Evolutionary conservation across 2,888 invertebrate species (phyloP), one percentile per base, ranked within the genome.

Genomic region (Nasonia oneida): DNA sequence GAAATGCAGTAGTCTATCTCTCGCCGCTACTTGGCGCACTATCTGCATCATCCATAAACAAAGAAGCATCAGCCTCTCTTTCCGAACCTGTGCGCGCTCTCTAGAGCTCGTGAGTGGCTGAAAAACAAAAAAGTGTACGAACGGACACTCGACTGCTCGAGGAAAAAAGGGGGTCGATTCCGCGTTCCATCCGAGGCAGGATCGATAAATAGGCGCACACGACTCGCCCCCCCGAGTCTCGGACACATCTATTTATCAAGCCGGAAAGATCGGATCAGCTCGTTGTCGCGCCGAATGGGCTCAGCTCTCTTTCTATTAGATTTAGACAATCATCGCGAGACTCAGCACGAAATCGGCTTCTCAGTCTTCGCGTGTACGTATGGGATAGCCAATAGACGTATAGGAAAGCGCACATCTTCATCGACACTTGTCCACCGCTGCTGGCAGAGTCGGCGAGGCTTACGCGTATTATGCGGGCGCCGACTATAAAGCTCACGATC

Each of bases 271-370:
- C 78, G 73, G 78, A 64, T 78, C 83, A 64, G 33, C n/a, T 67
- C 67, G 33, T 67, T 67, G 61, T 74, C 73, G 64, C 53, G 12
- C 37, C 47, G 39, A 23, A 1, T 23, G 23, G 29, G 67, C 53
- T 3, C 29, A 5, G 8, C 57, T 61, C 76, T 77, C 85, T 77
- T 77, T 85, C 76, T 81, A 85, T 85, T 81, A 81, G 76, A 85
- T 73, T 73, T 73, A 29, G 81, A 8, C 53, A 12, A 71, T 80
- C 18, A 67, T 18, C 33, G 1, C 67, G 10, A 67, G 74, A 79
- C 39, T 71, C 79, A 37, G 42, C 64, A 73, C 73, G 78, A 64
- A 73, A 73, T 78, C 61, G 57, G n/a, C 57, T 83, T 74, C 23
- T 47, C 33, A 18, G 78, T 8, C 57, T 64, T 37, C n/a, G 29